Evolutionary conservation across 2,113 vertebrate species (phyloP), one percentile per base, ranked within the genome.

Genomic region (Neomonachus schauinslandi): DNA sequence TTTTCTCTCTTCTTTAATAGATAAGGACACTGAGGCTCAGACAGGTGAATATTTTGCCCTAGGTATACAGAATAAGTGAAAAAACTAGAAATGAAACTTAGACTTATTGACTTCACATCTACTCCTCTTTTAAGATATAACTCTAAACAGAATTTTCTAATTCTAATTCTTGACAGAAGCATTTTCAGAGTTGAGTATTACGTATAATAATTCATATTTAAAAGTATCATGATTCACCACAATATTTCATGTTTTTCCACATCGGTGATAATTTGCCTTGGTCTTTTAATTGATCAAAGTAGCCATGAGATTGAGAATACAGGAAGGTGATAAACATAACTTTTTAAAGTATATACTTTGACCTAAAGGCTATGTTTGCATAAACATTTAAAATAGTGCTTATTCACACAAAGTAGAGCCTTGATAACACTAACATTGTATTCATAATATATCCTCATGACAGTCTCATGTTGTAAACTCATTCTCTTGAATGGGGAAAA

Each of bases 291-390:
- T 80, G 59, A 36, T 85, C 65, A 83, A 7, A 88, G 26, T 69
- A 92, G 9, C n/a, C 33, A 63, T 18, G 46, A 89, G 18, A 39
- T n/a, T 59, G 36, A 95, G 49, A 84, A n/a, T 26, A 81, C 4
- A 61, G 36, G 31, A 85, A 65, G 7, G 1, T 89, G 49, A 67
- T 80, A 42, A 83, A 61, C 42, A 36, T 53, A 15, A 16, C 55
- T 92, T 94, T 82, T 76, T 49, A 80, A 83, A 96, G 33, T n/a
- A n/a, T 8, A 21, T 59, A 36, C 26, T 95, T 95, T 94, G 67
- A 95, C 49, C 49, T 94, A 74, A 94, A 67, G 33, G 10, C 3
- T 76, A 42, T 86, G 16, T 71, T 92, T 93, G 67, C 28, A 65
- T 94, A 94, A 79, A 51, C 21, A 84, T 86, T 92, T 2, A 91